Evolutionary conservation across 2,113 vertebrate genomes (phyloP).

Genomic region (Xerus inauris): DNA sequence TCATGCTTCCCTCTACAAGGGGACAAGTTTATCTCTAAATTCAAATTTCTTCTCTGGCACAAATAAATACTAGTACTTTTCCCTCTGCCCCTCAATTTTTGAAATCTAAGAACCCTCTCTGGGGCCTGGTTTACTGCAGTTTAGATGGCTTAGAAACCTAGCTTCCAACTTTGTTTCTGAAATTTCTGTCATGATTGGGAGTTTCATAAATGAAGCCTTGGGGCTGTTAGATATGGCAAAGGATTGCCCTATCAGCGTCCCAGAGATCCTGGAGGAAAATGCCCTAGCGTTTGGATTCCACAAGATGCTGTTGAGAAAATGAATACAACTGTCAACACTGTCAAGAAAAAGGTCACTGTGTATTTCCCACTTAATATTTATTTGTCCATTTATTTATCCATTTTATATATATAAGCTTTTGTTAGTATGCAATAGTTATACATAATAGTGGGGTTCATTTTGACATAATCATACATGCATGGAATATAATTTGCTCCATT

Average conservation of each 20-base stretch:
- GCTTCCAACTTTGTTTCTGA: neutral
- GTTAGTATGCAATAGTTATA: no score
- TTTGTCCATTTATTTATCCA: slow-evolving; percentile 23
- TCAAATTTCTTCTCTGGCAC: neutral
- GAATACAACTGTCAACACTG: neutral
- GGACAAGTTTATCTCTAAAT: neutral
- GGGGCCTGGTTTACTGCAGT: neutral
- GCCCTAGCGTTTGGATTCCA: neutral
- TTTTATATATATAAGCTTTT: neutral
- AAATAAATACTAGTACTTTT: neutral
- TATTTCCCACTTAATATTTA: neutral
- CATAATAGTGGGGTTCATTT: no score
- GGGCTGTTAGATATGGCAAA: neutral
- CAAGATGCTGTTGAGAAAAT: neutral
- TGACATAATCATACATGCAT: no score
- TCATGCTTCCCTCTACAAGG: neutral
- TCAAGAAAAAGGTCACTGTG: neutral
- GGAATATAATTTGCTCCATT: no score
- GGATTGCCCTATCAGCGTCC: neutral
- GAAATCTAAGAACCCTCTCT: neutral
- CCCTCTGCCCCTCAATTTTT: neutral
- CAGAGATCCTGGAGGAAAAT: rapidly evolving
- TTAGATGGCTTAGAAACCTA: neutral
- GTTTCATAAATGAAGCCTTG: neutral
- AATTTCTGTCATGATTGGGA: neutral